Conservation (phyloP, 2,797 vertebrate genomes). For the Onychomys torridus region DNA sequence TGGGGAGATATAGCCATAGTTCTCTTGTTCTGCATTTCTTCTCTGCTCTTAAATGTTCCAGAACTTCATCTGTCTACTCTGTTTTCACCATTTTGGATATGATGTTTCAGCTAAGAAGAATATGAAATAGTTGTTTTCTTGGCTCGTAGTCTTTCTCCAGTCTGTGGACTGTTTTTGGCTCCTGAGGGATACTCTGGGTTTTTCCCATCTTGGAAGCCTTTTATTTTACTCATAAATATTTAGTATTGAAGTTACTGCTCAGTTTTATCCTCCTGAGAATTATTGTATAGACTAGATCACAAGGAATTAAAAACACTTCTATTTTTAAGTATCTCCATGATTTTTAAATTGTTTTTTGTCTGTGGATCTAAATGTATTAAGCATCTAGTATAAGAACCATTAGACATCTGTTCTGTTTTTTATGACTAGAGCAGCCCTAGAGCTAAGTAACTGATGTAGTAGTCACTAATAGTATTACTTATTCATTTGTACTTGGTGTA, state of each 20-base stretch:
- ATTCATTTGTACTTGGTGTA: slow-evolving; percentile 10
- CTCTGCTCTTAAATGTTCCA: slow-evolving; percentile 54
- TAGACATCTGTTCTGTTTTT: slow-evolving; percentile 36
- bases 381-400: slow-evolving; percentile 15
- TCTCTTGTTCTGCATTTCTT: slow-evolving; percentile 56
- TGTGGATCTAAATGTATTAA: slow-evolving; percentile 22
- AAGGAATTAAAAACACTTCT: slow-evolving; percentile 62
- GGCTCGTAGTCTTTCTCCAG: slow-evolving; percentile 42
- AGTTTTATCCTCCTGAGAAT: slow-evolving; percentile 67
- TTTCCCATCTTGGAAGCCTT: slow-evolving; percentile 70
- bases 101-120: slow-evolving; percentile 62
- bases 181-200: slow-evolving; percentile 57
- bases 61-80: slow-evolving; percentile 60
- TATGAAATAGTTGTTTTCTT: slow-evolving; percentile 73
- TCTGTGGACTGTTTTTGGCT: slow-evolving; percentile 64
- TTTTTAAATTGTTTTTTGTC: slow-evolving; percentile 53
- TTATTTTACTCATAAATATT: slow-evolving; percentile 76
- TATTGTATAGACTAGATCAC: slow-evolving; percentile 58
- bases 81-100: slow-evolving; percentile 56
- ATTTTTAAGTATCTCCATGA: slow-evolving; percentile 60
- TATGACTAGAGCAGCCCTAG: slow-evolving; percentile 7
- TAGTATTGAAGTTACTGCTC: slow-evolving; percentile 70
- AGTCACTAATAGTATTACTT: background rate
- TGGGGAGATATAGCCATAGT: slow-evolving; percentile 39
- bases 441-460: background rate